phyloP scores from a whole-genome alignment of 1,140 invertebrate species.

The Drosophila nasuta region DNA sequence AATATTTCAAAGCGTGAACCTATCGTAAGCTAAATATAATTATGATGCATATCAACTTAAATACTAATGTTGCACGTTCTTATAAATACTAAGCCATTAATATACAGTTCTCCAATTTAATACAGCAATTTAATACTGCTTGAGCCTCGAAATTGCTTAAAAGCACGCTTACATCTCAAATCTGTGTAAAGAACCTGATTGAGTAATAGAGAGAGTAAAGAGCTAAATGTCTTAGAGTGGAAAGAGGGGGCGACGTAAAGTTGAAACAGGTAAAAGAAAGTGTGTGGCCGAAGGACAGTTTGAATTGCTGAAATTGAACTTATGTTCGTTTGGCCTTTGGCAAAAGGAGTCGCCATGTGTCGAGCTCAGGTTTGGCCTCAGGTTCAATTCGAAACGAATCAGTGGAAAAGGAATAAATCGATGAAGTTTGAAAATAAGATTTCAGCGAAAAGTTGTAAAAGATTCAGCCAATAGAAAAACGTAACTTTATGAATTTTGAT shows the following conservation, averaged over 20 bases:
- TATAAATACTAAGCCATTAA: no score
- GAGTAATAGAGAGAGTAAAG: neutral
- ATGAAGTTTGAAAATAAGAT: neutral
- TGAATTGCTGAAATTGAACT: neutral
- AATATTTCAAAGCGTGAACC: no score
- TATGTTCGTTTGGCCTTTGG: neutral
- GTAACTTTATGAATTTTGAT: neutral
- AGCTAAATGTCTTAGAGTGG: neutral
- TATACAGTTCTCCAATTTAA: no score
- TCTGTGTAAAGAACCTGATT: neutral
- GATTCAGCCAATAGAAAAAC: neutral
- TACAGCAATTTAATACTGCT: no score
- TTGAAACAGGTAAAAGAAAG: neutral
- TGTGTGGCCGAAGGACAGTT: neutral
- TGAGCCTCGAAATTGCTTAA: no score
- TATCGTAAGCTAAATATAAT: no score
- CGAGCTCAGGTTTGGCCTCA: slow-evolving; percentile 1
- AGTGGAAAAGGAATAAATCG: neutral
- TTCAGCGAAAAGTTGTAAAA: no score
- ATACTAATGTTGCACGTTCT: no score
- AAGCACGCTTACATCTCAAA: neutral
- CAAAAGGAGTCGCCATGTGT: neutral
- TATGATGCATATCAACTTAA: no score
- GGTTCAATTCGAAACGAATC: neutral
- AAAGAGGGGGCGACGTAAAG: no score